A percentile compares a stretch with the other conserved stretches of the same genome.
phyloP scores from a whole-genome alignment of 1,140 invertebrate species.

The Drosophila cardini region DNA sequence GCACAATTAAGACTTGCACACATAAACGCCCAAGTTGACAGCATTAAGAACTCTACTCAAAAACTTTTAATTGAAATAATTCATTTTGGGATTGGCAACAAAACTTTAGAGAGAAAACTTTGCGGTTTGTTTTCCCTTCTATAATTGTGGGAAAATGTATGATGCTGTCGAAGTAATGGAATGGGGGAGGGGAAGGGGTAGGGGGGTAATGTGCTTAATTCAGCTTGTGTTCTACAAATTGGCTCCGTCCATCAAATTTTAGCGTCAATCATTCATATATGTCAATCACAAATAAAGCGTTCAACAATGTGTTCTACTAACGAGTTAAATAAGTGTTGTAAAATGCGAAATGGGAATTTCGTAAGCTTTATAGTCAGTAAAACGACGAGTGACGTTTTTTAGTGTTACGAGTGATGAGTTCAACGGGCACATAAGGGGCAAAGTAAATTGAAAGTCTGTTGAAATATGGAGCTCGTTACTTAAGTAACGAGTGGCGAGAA shows the following conservation, averaged over 20 bases:
- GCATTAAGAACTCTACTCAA: slow-evolving; percentile 71
- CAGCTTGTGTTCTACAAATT: slow-evolving; percentile 27
- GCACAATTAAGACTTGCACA: slow-evolving; percentile 78
- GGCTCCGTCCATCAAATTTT: slow-evolving; percentile 13
- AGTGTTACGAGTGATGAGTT: neutral
- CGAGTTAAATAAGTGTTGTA: neutral
- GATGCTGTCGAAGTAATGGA: no score
- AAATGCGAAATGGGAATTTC: neutral
- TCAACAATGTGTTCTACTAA: neutral
- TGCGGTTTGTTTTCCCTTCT: slow-evolving; percentile 30
- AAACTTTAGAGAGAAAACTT: slow-evolving; percentile 39
- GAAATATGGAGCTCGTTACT: no score
- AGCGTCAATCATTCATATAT: slow-evolving; percentile 2
- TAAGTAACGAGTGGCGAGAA: neutral
- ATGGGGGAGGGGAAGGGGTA: neutral
- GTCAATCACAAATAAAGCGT: neutral
- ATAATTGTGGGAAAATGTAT: neutral
- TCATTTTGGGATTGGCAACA: slow-evolving; percentile 59
- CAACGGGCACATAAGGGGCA: neutral
- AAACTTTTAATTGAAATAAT: slow-evolving; percentile 83
- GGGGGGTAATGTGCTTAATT: neutral
- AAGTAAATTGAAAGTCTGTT: neutral
- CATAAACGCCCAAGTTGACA: slow-evolving; percentile 76
- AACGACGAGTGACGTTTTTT: neutral
- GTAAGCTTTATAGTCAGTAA: no score